Evolutionary conservation across 2,888 invertebrate species (phyloP), one percentile per base, ranked within the genome.

Genomic region (Lypha dubia): DNA sequence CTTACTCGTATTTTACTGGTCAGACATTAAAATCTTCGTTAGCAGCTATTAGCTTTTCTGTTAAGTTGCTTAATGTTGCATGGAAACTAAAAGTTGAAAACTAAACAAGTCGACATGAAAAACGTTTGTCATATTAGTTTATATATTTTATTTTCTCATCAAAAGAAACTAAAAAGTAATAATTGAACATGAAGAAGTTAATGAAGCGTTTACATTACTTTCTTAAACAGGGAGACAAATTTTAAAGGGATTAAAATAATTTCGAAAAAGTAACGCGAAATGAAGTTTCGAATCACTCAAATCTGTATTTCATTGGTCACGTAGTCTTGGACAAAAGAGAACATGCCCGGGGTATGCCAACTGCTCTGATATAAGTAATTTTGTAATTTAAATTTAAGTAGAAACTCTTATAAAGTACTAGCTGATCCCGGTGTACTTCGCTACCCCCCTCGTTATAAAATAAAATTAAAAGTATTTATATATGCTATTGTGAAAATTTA

Each of bases 1-100:
- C n/a, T n/a, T n/a, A 17, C 35, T 49, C 35, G 13, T 41, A 22
- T 79, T 71, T 13, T 46, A 22, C 41, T 41, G 58, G 58, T 38
- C 71, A 38, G 60, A 53, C 58, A 51, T 67, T 58, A 38, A 41
- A 70, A 65, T 53, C 71, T 73, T 53, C 46, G 24, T 41, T 76
- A 53, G 58, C 28, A 80, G 76, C 68, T 76, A 68, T 84, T 73
- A 84, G 71, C 60, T 53, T 20, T 41, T 51, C 22, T n/a, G 22
- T 15, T 38, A 46, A 35, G 32, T 13, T 67, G 44, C 15, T 67
- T 60, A 73, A 84, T 73, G 71, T 73, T 62, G 67, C 80, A 71
- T 68, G 60, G 28, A 58, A 79, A 51, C 24, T 62, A 17, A 70
- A 17, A 65, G 11, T 0, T 13, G 44, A 49, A 3, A 9, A 9